These are phyloP conservation scores for Drosophila barbarae DNA, from an alignment of 2,888 invertebrate genomes.

Conservation along the genomic window DNA sequence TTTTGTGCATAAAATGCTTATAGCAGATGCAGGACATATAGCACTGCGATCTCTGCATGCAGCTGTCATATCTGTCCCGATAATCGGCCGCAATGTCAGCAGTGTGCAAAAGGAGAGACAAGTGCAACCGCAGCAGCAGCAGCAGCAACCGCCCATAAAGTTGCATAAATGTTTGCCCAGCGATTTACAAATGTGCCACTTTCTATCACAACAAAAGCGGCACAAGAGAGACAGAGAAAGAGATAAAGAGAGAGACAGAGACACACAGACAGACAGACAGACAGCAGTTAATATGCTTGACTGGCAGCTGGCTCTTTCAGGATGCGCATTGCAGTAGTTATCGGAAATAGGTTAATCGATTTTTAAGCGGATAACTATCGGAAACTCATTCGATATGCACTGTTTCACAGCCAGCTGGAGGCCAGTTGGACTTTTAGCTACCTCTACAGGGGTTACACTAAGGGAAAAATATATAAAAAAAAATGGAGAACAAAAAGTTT, in stretches of 20 bases:
- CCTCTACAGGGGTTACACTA: conserved; percentile 10
- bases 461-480: neutral
- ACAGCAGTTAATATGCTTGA: conserved; percentile 64
- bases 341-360: conserved; percentile 79
- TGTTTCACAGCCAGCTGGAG: conserved; percentile 61
- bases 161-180: conserved; percentile 54
- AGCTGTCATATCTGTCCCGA: conserved; percentile 56
- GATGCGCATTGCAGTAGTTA: conserved; percentile 78
- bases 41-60: conserved; percentile 19
- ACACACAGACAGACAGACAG: conserved; percentile 32
- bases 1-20: conserved; percentile 6
- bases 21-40: conserved; percentile 1
- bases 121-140: conserved; percentile 40
- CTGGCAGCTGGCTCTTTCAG: conserved; percentile 50
- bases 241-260: conserved; percentile 25
- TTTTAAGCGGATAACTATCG: conserved; percentile 77
- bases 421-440: neutral
- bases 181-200: conserved; percentile 66
- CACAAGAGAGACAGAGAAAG: neutral
- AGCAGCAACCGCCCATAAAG: conserved; percentile 35
- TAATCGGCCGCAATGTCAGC: conserved; percentile 68
- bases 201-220: conserved; percentile 63
- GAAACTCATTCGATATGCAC: conserved; percentile 76
- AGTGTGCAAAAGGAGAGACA: conserved; percentile 36
- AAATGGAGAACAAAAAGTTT: too few species aligned